phyloP scores from a whole-genome alignment of 2,888 invertebrate genomes.

The Autographa gamma region DNA sequence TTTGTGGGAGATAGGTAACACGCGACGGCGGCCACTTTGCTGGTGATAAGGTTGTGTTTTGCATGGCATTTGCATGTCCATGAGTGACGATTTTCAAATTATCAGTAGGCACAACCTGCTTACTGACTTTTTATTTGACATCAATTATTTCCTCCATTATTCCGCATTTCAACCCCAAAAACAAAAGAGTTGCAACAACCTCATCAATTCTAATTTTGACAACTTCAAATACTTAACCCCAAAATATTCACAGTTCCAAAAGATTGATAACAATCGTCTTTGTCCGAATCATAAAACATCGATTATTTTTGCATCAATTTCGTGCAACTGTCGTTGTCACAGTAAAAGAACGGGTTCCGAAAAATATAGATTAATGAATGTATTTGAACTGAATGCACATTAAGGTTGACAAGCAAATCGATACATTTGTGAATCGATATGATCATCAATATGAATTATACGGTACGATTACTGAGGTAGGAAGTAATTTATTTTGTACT shows the following conservation, averaged over 20 bases:
- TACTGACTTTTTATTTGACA: not conserved
- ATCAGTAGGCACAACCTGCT: not conserved
- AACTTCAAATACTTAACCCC: constrained; percentile 17
- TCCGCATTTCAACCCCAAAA: not conserved
- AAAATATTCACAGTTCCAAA: constrained; percentile 34
- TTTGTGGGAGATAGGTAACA: constrained; percentile 14
- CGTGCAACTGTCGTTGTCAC: constrained; percentile 50
- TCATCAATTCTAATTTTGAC: not conserved
- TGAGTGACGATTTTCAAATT: constrained; percentile 1
- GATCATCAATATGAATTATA: constrained; percentile 85
- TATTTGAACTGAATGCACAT: constrained; percentile 40
- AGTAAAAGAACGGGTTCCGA: constrained; percentile 61
- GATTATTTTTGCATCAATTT: constrained; percentile 66
- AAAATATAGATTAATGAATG: constrained; percentile 69
- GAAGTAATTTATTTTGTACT: constrained; percentile 27
- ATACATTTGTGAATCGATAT: constrained; percentile 67
- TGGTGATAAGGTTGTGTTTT: not conserved
- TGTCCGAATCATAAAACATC: constrained; percentile 45
- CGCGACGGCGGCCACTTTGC: constrained; percentile 14
- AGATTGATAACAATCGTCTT: constrained; percentile 25
- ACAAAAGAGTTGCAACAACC: not conserved
- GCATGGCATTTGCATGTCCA: not conserved
- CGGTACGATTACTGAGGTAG: constrained; percentile 70
- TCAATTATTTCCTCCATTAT: too few species aligned
- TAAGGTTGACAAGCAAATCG: constrained; percentile 66